A percentile compares a stretch with the other conserved stretches of the same genome.
Evolutionary conservation across 2,113 vertebrate species (phyloP).

Genomic region (Trachemys scripta): DNA sequence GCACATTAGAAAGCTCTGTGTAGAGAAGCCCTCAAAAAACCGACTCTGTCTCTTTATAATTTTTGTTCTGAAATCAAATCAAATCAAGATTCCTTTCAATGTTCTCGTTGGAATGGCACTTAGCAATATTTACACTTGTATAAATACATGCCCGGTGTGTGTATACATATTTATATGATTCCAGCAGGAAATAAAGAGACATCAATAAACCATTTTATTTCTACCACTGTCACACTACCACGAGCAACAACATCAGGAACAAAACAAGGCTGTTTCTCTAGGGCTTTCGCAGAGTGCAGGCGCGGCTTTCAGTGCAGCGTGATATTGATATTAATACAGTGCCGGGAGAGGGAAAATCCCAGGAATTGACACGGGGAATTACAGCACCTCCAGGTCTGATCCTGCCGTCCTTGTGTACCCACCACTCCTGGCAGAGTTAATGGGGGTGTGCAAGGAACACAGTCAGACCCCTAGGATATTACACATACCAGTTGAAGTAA

Average conservation of each 20-base stretch:
- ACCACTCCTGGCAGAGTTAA: not conserved
- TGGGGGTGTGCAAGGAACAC: not conserved
- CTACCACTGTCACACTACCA: not conserved
- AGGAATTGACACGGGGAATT: not conserved
- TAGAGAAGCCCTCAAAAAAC: not conserved
- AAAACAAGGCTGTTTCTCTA: not conserved
- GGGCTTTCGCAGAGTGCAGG: not conserved
- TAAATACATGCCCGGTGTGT: not conserved
- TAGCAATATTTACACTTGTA: slow-evolving; percentile 4
- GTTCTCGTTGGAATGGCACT: not conserved
- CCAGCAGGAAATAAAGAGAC: slow-evolving; percentile 20
- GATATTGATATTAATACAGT: not conserved
- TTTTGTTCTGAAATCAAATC: slow-evolving; percentile 14
- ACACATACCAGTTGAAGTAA: not conserved
- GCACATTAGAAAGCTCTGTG: slow-evolving; percentile 6
- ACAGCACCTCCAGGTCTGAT: not conserved
- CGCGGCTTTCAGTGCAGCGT: not conserved
- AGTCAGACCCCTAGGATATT: not conserved
- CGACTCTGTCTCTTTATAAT: not conserved
- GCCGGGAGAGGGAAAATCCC: not conserved
- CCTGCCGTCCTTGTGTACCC: not conserved
- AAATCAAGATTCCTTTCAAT: slow-evolving; percentile 28
- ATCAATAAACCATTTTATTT: slow-evolving; percentile 36
- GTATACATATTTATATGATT: slow-evolving; percentile 4
- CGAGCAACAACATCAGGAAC: not conserved